These are phyloP conservation scores for Natator depressus DNA, from an alignment of 2,113 vertebrate species.

Conservation along the genomic window DNA sequence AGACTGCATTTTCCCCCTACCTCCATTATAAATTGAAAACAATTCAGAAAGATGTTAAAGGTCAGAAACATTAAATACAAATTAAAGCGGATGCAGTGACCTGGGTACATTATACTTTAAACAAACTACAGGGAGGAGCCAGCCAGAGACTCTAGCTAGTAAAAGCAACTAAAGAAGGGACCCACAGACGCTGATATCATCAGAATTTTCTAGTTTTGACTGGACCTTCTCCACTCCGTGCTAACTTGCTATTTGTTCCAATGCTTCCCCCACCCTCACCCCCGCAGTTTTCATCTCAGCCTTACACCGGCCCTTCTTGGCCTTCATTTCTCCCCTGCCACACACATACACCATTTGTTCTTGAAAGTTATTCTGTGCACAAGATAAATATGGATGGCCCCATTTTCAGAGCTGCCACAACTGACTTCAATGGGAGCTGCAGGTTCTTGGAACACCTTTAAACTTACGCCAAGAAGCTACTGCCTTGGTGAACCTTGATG, in stretches of 20 bases:
- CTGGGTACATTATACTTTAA: background rate
- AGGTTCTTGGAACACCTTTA: background rate
- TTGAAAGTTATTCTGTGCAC: rapidly evolving
- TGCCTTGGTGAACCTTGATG: too few relatives aligned
- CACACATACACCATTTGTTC: rapidly evolving
- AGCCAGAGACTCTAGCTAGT: background rate
- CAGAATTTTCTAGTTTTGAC: too few relatives aligned
- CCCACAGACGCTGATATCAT: too few relatives aligned
- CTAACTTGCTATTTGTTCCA: background rate
- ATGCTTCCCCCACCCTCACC: too few relatives aligned
- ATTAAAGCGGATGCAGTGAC: too few relatives aligned
- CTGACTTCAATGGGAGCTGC: background rate
- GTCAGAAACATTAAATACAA: background rate
- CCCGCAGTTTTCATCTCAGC: background rate
- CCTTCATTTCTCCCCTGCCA: rapidly evolving
- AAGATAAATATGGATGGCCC: rapidly evolving
- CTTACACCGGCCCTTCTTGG: rapidly evolving
- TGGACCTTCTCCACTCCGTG: too few relatives aligned
- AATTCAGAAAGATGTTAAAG: background rate
- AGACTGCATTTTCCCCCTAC: too few relatives aligned
- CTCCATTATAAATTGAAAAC: background rate
- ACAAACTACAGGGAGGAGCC: background rate
- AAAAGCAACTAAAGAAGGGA: background rate
- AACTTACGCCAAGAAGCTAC: background rate
- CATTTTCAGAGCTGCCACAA: background rate